These are phyloP conservation scores for Magallana nippona DNA, from an alignment of 2,888 invertebrate genomes.

Conservation along the genomic window DNA sequence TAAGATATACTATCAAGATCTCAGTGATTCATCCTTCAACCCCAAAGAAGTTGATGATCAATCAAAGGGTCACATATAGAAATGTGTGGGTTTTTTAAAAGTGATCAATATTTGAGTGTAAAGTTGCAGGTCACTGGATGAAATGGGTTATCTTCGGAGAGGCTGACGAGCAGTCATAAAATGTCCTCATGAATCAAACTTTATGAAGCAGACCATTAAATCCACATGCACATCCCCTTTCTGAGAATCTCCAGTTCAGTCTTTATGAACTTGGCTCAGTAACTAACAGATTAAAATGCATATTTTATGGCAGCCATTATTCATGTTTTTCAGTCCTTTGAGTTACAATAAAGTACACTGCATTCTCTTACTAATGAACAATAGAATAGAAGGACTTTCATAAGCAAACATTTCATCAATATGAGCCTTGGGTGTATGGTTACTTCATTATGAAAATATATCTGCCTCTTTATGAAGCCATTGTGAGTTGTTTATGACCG, in stretches of 20 bases:
- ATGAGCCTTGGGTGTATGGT: not conserved
- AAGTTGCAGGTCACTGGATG: not conserved
- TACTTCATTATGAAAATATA: conserved; percentile 17
- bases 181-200: conserved; percentile 8
- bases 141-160: not conserved
- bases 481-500: conserved; percentile 31
- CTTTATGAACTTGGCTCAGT: conserved; percentile 16
- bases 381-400: not conserved
- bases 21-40: not conserved
- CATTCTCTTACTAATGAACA: conserved; percentile 24
- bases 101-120: conserved; percentile 3
- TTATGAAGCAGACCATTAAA: conserved; percentile 13
- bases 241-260: conserved; percentile 21
- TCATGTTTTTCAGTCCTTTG: not conserved
- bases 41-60: conserved; percentile 2
- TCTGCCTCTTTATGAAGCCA: conserved; percentile 32
- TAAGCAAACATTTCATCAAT: conserved; percentile 31
- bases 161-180: conserved; percentile 14
- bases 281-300: conserved; percentile 28
- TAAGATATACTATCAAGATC: not conserved
- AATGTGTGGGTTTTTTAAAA: not conserved
- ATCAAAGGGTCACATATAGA: not conserved
- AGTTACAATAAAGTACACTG: not conserved
- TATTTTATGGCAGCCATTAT: conserved; percentile 32
- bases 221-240: conserved; percentile 23